Conservation (phyloP, 2,888 invertebrate genomes). For the Trissolcus brochymenae region DNA sequence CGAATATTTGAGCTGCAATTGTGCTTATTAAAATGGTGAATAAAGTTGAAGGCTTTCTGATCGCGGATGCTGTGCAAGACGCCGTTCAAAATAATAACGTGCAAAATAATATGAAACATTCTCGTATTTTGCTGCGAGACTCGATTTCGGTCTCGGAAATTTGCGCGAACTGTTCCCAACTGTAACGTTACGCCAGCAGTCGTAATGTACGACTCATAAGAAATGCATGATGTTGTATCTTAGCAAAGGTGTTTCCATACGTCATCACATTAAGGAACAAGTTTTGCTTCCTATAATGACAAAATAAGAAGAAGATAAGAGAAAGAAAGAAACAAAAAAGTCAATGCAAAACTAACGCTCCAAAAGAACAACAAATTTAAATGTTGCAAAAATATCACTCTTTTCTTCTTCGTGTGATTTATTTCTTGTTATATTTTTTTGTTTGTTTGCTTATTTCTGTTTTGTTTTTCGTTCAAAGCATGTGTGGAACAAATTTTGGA, state of each 20-base stretch:
- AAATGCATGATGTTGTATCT: conserved; percentile 29
- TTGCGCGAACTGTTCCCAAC: conserved; percentile 27
- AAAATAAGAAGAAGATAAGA: no score
- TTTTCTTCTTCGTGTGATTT: no score
- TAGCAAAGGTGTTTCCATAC: conserved; percentile 25
- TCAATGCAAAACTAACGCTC: neutral
- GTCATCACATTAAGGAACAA: conserved; percentile 27
- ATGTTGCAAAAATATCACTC: no score
- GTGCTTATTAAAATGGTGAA: no score
- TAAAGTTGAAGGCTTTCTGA: neutral
- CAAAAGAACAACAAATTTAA: no score
- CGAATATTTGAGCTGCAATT: no score
- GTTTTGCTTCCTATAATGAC: no score
- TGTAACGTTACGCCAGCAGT: conserved; percentile 26
- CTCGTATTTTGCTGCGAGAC: conserved; percentile 6
- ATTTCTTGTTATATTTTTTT: neutral
- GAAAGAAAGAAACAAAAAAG: no score
- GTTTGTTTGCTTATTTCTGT: no score
- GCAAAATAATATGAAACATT: conserved; percentile 21
- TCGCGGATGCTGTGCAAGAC: neutral
- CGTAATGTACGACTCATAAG: conserved; percentile 29
- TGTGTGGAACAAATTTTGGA: neutral
- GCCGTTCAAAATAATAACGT: conserved; percentile 13
- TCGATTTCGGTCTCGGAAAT: conserved; percentile 28
- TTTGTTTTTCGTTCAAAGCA: neutral